Evolutionary conservation across 1,140 invertebrate genomes (phyloP).

Genomic region (Ceratina japonica): DNA sequence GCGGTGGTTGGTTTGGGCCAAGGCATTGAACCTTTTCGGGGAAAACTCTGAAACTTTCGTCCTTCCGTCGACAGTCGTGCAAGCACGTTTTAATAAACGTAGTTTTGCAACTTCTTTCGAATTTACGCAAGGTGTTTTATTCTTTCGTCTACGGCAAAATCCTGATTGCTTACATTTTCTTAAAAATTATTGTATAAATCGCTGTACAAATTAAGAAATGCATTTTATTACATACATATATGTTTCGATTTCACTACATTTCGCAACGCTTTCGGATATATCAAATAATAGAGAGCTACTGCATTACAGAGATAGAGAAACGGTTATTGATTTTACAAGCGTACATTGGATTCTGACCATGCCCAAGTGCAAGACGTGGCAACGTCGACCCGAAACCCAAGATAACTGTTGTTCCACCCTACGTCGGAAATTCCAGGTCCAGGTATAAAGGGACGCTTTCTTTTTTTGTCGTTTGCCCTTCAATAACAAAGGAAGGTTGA

Average conservation of each 20-base stretch:
- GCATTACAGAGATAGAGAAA: background rate
- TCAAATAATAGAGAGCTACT: background rate
- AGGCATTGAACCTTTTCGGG: too few relatives aligned
- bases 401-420: slow-evolving; percentile 9
- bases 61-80: background rate
- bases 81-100: background rate
- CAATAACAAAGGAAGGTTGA: too few relatives aligned
- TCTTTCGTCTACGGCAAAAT: too few relatives aligned
- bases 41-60: background rate
- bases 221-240: too few relatives aligned
- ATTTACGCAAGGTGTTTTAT: background rate
- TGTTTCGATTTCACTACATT: too few relatives aligned
- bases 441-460: slow-evolving; percentile 20
- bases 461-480: background rate
- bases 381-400: background rate
- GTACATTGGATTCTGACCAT: background rate
- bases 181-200: background rate
- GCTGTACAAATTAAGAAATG: too few relatives aligned
- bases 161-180: too few relatives aligned
- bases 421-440: too few relatives aligned
- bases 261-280: background rate
- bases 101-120: background rate
- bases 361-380: background rate
- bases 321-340: background rate
- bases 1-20: too few relatives aligned